phyloP scores from a whole-genome alignment of 2,888 invertebrate genomes.

The Odontomyia ornata region DNA sequence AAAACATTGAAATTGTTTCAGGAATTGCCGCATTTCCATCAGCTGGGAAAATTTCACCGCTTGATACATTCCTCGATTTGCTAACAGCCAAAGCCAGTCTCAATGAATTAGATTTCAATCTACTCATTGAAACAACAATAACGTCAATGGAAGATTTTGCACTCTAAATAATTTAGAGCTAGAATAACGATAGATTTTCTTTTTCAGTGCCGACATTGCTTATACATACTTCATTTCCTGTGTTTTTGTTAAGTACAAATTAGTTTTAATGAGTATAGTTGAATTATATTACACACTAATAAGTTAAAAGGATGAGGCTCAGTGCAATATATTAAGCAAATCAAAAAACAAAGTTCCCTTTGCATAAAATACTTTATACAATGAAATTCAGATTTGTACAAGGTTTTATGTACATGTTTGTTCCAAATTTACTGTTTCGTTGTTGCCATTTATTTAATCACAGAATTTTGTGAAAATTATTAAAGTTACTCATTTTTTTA shows the following conservation, averaged over 20 bases:
- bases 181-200: neutral
- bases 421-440: neutral
- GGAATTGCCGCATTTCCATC: slow-evolving; percentile 78
- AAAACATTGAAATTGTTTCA: slow-evolving; percentile 56
- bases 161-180: slow-evolving; percentile 36
- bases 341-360: neutral
- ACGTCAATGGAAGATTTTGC: slow-evolving; percentile 60
- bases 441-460: slow-evolving; percentile 15
- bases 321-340: slow-evolving; percentile 22
- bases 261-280: slow-evolving; percentile 35
- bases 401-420: too few species aligned
- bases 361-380: neutral
- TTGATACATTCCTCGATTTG: slow-evolving; percentile 85
- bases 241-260: slow-evolving; percentile 43
- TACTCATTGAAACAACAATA: slow-evolving; percentile 82
- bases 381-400: neutral
- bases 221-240: neutral
- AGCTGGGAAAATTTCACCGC: slow-evolving; percentile 77
- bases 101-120: slow-evolving; percentile 84
- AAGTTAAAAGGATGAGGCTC: neutral
- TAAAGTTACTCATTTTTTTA: neutral
- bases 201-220: neutral
- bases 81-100: slow-evolving; percentile 88
- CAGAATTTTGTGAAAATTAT: slow-evolving; percentile 1
- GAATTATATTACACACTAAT: neutral